phyloP scores from a whole-genome alignment of 1,140 invertebrate genomes.

The Drosophila yakuba region DNA sequence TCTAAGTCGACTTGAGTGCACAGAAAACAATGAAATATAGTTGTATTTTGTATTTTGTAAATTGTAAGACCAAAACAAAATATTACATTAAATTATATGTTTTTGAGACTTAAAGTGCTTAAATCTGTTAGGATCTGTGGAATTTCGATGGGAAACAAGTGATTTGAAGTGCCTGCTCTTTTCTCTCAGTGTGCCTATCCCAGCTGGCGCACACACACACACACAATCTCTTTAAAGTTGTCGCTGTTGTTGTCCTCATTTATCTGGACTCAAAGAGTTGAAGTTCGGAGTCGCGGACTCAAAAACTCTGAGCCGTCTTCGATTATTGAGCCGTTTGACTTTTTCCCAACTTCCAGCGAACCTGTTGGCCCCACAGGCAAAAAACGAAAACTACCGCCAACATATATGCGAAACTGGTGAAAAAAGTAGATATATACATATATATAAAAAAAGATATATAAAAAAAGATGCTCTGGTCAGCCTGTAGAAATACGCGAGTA shows the following conservation, averaged over 20 bases:
- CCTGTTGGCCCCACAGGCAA: conserved; percentile 72
- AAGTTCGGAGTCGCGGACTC: conserved; percentile 40
- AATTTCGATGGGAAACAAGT: too few species aligned
- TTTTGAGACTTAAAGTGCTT: not conserved
- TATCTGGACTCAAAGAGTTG: conserved; percentile 62
- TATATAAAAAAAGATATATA: too few species aligned
- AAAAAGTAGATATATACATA: conserved; percentile 22
- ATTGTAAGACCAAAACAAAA: too few species aligned
- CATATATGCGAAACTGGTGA: conserved; percentile 18
- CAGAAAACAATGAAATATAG: not conserved
- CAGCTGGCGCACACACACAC: conserved; percentile 46
- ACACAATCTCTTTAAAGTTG: conserved; percentile 79
- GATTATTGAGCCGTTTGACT: conserved; percentile 80
- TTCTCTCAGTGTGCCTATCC: conserved; percentile 48
- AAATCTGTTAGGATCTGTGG: too few species aligned
- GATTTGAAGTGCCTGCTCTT: not conserved
- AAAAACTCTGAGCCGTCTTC: conserved; percentile 51
- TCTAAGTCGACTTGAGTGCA: not conserved
- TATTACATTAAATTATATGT: too few species aligned
- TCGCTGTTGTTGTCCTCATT: conserved; percentile 79
- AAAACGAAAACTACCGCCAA: conserved; percentile 26
- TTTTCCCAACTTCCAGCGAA: conserved; percentile 63
- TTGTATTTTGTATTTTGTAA: too few species aligned
- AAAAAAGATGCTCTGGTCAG: conserved; percentile 38
- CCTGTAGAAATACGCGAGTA: conserved; percentile 60